These are phyloP conservation scores for Platypus cylindrus DNA, from an alignment of 2,888 invertebrate species.

Conservation along the genomic window DNA sequence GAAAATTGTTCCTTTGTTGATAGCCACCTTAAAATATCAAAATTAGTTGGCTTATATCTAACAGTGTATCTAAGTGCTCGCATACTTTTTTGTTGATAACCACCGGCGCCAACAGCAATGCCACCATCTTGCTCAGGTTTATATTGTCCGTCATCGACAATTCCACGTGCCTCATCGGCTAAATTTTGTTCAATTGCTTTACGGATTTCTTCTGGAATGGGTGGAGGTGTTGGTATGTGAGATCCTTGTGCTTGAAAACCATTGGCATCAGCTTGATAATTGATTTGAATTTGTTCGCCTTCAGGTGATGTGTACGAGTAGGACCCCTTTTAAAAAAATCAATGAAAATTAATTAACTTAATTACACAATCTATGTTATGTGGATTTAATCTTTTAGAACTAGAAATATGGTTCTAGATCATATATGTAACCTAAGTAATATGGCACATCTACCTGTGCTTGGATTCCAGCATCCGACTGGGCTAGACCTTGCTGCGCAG, in stretches of 20 bases:
- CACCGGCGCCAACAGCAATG: not conserved
- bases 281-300: slow-evolving; percentile 31
- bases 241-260: slow-evolving; percentile 42
- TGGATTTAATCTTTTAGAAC: not conserved
- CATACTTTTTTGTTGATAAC: slow-evolving; percentile 8
- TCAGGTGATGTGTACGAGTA: slow-evolving; percentile 26
- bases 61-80: not conserved
- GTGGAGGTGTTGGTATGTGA: slow-evolving; percentile 46
- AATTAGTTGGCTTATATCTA: not conserved
- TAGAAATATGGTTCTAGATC: not conserved
- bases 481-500: slow-evolving; percentile 23
- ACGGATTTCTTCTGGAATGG: slow-evolving; percentile 44
- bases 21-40: slow-evolving; percentile 7
- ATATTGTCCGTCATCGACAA: slow-evolving; percentile 21
- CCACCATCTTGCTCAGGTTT: slow-evolving; percentile 12
- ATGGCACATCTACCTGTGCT: slow-evolving; percentile 18
- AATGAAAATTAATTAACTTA: too few species aligned
- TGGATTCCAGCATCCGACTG: slow-evolving; percentile 20
- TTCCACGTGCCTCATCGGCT: slow-evolving; percentile 23
- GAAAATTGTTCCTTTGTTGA: slow-evolving; percentile 9
- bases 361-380: too few species aligned
- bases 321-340: slow-evolving; percentile 7
- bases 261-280: slow-evolving; percentile 43
- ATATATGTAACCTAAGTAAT: not conserved
- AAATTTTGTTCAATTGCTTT: slow-evolving; percentile 26